phyloP scores from a whole-genome alignment of 2,797 vertebrate species.

The Takifugu ocellatus region DNA sequence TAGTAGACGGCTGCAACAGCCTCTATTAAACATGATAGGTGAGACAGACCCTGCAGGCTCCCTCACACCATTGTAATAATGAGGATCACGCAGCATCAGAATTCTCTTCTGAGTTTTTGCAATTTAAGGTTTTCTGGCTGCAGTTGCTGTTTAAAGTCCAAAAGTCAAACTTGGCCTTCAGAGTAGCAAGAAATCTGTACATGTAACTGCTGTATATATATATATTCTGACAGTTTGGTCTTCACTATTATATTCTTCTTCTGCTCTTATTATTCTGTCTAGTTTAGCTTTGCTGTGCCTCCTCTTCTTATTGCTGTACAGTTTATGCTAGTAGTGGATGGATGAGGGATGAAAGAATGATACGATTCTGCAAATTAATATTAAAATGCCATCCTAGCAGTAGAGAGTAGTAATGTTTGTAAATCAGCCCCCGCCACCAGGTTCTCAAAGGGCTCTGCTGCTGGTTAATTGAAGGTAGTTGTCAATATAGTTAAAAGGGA shows the following conservation, averaged over 20 bases:
- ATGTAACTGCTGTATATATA: no score
- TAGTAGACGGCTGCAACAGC: constrained; percentile 13
- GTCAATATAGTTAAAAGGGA: constrained; percentile 50
- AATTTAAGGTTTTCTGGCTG: constrained; percentile 10
- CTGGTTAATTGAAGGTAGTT: constrained; percentile 25
- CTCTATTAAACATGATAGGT: constrained; percentile 47
- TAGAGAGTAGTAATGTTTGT: constrained; percentile 19
- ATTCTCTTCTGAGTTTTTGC: constrained; percentile 5
- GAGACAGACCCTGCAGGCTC: constrained; percentile 27
- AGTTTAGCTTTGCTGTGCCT: no score
- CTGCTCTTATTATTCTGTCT: background rate
- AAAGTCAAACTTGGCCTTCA: constrained; percentile 18
- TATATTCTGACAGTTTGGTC: background rate
- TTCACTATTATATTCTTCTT: background rate
- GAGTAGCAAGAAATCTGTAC: constrained; percentile 4
- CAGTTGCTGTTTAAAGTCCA: constrained; percentile 22
- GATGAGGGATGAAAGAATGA: no score
- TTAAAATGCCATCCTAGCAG: no score
- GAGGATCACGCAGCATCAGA: constrained; percentile 32
- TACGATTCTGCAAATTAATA: no score
- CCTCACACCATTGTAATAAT: constrained; percentile 37
- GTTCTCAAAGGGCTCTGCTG: constrained; percentile 35
- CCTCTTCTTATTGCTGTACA: no score
- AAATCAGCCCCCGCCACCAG: constrained; percentile 23
- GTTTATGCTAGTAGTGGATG: no score